Evolutionary conservation across 2,888 invertebrate genomes (phyloP), one percentile per base, ranked within the genome.

Genomic region (Mellilla xanthometata): DNA sequence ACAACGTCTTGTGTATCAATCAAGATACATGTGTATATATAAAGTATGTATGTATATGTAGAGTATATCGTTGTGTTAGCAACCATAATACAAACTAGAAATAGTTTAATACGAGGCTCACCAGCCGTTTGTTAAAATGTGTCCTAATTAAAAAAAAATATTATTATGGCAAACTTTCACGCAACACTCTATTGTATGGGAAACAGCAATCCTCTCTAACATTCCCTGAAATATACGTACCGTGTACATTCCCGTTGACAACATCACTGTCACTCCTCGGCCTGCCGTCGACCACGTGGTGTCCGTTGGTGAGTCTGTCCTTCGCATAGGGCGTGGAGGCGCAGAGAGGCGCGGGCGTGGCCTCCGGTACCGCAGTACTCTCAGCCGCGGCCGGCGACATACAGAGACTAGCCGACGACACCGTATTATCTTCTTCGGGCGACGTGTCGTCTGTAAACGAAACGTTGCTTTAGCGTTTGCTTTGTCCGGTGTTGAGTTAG

Each of bases 401-500:
- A 60, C 86, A 85, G 0, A 86, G 62, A 22, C 88, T 88, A 4
- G 86, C 86, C 0, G 86, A 83, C 0, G 88, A 88, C 4, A 85
- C 67, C 7, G 88, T 86, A 48, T 74, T 72, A 43, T 88, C 85
- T 24, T 82, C 84, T 49, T 81, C 83, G 10, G 73, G 72, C 0
- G 85, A 81, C 13, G 65, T 62, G 1, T 78, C 84, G 53, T 81
- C 87, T 87, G 73, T 59, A 9, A 13, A 51, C 22, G 1, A 47
- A 7, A 8, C 1, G 2, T 2, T 10, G 5, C 36, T 33, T 7
- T 7, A 31, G 31, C 22, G 28, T 9, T 12, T 32, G 40, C 19
- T 6, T 11, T n/a, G 5, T 0, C 19, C 24, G 35, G 9, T 7
- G 9, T 9, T n/a, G 7, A n/a, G 2, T 3, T n/a, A n/a, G 26